Percentiles rank a stretch among this genome's conserved stretches.
Conservation (phyloP, 2,888 invertebrate genomes). For the Falcaria lacertinaria region DNA sequence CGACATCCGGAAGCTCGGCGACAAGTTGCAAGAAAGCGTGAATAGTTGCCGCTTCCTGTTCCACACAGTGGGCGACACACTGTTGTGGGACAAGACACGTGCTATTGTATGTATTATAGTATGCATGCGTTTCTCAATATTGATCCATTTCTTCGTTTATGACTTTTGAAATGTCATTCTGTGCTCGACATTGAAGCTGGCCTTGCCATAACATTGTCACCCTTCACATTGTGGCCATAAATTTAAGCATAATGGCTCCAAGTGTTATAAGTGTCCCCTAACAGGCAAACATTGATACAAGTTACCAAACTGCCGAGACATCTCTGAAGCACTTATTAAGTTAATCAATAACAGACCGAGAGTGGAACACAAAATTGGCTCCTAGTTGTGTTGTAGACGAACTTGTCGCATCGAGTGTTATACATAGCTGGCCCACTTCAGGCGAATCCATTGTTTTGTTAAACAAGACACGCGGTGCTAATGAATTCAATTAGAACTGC, state of each 20-base stretch:
- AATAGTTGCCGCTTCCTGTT: neutral
- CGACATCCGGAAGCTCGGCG: neutral
- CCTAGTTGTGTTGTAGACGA: neutral
- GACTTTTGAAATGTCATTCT: no score
- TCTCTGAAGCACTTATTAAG: slow-evolving; percentile 2
- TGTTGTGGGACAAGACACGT: no score
- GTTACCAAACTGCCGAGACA: neutral
- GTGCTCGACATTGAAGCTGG: no score
- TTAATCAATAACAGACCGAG: slow-evolving; percentile 3
- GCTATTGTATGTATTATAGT: no score
- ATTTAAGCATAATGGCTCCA: no score
- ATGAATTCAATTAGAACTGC: slow-evolving; percentile 8
- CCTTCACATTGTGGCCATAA: no score
- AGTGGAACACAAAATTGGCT: neutral
- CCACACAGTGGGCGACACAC: no score
- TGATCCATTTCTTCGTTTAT: no score
- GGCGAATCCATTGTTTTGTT: neutral
- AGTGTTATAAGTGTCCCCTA: neutral
- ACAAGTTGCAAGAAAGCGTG: neutral
- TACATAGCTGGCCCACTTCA: neutral
- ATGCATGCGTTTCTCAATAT: no score
- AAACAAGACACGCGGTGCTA: slow-evolving; percentile 7
- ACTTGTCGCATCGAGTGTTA: neutral
- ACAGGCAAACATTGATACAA: neutral
- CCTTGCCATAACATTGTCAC: no score